Base-by-base conservation (phyloP, 2,113 vertebrate species). In the Phalacrocorax pelagicus region DNA sequence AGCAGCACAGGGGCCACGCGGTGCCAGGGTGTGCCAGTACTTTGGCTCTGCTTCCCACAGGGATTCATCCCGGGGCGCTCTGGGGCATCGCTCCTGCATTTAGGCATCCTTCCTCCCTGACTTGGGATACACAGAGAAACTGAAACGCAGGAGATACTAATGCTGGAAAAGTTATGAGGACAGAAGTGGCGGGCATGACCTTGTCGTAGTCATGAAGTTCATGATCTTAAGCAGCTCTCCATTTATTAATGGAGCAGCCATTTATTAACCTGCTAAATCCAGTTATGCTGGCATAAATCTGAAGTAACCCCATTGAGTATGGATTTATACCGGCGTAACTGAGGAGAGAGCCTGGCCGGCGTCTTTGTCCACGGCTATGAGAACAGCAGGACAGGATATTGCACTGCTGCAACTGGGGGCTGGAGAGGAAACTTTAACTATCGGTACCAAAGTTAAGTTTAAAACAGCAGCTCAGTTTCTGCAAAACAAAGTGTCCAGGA, bases 141-240 rank as follows among this genome's bases (percentile, higher is more conserved):
- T 2, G 7, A 63, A 34, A 15, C 4, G 36, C 1, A 1, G 52
- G 81, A 61, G 78, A 19, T 9, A 1, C 24, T 51, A 34, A 34
- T 0, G 11, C 27, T 23, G 69, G 82, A 66, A 36, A 71, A 92
- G 87, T 95, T 61, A 80, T 24, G 85, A 79, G 89, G 90, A 40
- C 82, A 72, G 75, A 46, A 89, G 94, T 32, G 55, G 62, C 2
- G 21, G 71, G 91, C 66, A 15, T 3, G 89, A 92, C 94, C 89
- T 94, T 94, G 94, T 75, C 11, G 4, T 63, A 49, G 38, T 72
- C 0, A 0, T 85, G 94, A 77, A 80, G 94, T 94, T 94, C 92
- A 63, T 54, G 88, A 84, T 93, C 92, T 94, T 88, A 63, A 93
- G 88, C 61, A 84, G 94, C 72, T 95, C 92, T 91, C 75, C n/a